Base-by-base conservation (phyloP, 1,140 invertebrate genomes). In the Muscidifurax raptorellus region DNA sequence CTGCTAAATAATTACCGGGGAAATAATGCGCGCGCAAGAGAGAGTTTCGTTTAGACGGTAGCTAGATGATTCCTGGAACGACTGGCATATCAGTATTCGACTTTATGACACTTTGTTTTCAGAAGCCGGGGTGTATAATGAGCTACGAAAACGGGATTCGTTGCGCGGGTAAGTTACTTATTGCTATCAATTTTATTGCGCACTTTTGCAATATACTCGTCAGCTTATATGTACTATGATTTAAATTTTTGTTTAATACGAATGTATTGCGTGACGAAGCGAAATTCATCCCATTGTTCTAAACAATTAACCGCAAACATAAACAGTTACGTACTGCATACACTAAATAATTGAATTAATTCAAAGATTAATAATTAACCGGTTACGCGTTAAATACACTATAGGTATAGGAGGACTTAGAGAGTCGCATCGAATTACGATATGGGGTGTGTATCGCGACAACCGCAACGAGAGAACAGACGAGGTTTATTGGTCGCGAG, bases 1-100 rank as follows among this genome's bases (percentile, higher is more conserved):
- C 52, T 59, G 52, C 18, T 27, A 69, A 80, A 80, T 80, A 80
- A 44, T 80, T 59, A 74, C 15, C 18, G 36, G 44, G 25, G 25
- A 44, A 74, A 74, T 74, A 40, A n/a, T 36, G 30, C 10, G 7
- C 36, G 6, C n/a, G 22, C 5, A 59, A 5, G 18, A 2, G 52
- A 59, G 47, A 52, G 22, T 59, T 59, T 59, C 52, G 22, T 59
- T 59, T 59, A 59, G 22, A 7, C 18, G 2, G 6, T 59, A 59
- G 52, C 22, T 59, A 59, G 71, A 36, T 15, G 15, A 36, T 72
- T 32, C 71, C 32, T 2, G 30, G 71, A 72, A 72, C 30, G 30
- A n/a, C 13, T 72, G 30, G 18, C 36, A 59, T 36, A 32, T 72
- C 13, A 36, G 30, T 22, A 32, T 32, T 36, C 13, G 30, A 36